These are phyloP conservation scores for Xenentodon cancila DNA, from an alignment of 2,797 vertebrate species.

Conservation along the genomic window DNA sequence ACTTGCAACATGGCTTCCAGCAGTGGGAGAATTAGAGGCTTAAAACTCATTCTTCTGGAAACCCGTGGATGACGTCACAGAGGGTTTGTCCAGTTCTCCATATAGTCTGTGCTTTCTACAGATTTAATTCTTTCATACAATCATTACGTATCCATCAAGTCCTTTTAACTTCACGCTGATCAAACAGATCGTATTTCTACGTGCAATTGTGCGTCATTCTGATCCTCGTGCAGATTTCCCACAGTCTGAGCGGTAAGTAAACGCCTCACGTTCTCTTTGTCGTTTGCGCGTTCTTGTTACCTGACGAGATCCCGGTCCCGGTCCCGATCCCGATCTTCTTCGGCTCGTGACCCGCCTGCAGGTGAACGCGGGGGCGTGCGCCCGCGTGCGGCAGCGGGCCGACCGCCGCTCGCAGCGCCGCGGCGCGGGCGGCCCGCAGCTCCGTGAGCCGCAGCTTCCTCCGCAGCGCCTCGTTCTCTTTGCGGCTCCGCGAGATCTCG, in stretches of 20 bases:
- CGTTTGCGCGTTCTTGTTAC: conserved; percentile 3
- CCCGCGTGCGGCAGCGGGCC: conserved; percentile 24
- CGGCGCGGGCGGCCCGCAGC: conserved; percentile 55
- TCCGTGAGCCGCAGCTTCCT: conserved; percentile 79
- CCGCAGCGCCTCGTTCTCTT: conserved; percentile 79
- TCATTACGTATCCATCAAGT: too few relatives aligned
- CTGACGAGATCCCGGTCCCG: not conserved
- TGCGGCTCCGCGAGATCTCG: conserved; percentile 78
- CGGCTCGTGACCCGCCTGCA: conserved; percentile 35
- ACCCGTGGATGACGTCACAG: too few relatives aligned
- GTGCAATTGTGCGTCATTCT: too few relatives aligned
- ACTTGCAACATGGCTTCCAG: too few relatives aligned
- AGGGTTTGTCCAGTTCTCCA: too few relatives aligned
- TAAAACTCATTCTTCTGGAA: too few relatives aligned
- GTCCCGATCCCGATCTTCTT: not conserved
- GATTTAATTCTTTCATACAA: too few relatives aligned
- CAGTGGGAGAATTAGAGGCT: too few relatives aligned
- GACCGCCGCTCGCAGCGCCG: conserved; percentile 71
- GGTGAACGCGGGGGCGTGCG: conserved; percentile 42
- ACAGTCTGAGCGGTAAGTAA: not conserved
- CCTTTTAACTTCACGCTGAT: too few relatives aligned
- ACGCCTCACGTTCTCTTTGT: not conserved
- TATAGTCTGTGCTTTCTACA: too few relatives aligned
- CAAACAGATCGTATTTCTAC: too few relatives aligned
- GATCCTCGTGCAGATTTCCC: not conserved